Evolutionary conservation across 2,113 vertebrate genomes (phyloP).

Genomic region (Syngnathus typhle): DNA sequence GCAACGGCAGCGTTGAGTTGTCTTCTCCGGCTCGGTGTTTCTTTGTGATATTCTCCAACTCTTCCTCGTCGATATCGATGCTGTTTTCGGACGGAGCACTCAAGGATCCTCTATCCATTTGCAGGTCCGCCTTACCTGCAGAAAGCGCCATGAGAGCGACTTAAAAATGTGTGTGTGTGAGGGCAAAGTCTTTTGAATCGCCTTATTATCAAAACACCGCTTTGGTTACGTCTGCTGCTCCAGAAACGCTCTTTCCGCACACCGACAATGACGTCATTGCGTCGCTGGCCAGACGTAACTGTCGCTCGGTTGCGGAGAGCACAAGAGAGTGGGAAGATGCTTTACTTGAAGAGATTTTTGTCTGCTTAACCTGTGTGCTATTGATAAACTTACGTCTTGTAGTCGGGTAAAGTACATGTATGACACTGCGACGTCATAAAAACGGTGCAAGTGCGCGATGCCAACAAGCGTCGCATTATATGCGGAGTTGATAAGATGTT

Average conservation of each 20-base stretch:
- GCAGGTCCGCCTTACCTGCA: conserved; percentile 52
- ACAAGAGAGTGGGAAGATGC: rapidly evolving
- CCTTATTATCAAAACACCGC: conserved; percentile 17
- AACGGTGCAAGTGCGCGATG: not conserved
- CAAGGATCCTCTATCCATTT: conserved; percentile 55
- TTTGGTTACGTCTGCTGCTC: conserved; percentile 25
- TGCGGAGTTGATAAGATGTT: not conserved
- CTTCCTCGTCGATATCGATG: conserved; percentile 75
- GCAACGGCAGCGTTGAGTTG: conserved; percentile 61
- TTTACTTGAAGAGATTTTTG: conserved; percentile 35
- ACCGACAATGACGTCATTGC: conserved; percentile 51
- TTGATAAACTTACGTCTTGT: not conserved
- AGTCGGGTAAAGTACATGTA: not conserved
- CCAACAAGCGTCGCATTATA: not conserved
- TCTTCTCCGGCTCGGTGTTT: conserved; percentile 57
- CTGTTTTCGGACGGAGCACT: conserved; percentile 54
- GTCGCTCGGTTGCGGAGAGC: conserved; percentile 35
- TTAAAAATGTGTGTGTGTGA: too few relatives aligned
- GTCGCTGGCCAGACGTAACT: conserved; percentile 46
- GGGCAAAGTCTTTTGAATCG: not conserved
- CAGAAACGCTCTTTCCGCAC: conserved; percentile 56
- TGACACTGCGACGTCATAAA: not conserved
- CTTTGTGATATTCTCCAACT: conserved; percentile 72
- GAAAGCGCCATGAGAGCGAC: conserved; percentile 61
- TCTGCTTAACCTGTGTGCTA: not conserved